Evolutionary conservation across 35 echinoderm and acorn worm species (phyloP).

Genomic region (Stichopus chloronotus): DNA sequence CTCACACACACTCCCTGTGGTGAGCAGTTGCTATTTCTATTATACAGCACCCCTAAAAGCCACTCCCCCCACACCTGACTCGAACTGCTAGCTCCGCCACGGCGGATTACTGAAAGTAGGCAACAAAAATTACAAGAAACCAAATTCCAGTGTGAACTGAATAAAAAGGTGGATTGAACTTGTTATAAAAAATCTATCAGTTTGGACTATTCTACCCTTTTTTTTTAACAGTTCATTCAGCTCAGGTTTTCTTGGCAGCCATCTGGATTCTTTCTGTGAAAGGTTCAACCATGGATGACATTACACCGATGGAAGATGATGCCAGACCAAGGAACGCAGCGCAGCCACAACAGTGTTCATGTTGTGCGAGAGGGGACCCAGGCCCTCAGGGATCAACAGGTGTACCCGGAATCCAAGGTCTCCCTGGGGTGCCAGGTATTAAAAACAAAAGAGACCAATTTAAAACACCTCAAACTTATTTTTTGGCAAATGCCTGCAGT

Average conservation of each 20-base stretch:
- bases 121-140: too few species aligned
- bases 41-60: too few species aligned
- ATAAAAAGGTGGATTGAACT: not conserved
- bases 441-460: too few species aligned
- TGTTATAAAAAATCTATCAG: not conserved
- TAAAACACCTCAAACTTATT: too few species aligned
- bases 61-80: too few species aligned
- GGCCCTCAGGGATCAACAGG: constrained; percentile 1
- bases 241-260: constrained; percentile 15
- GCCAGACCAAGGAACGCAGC: not conserved
- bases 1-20: too few species aligned
- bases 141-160: too few species aligned
- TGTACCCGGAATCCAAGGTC: constrained; percentile 11
- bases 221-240: not conserved
- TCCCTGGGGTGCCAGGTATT: constrained; percentile 37
- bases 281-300: constrained; percentile 9
- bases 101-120: too few species aligned
- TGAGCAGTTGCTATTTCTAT: too few species aligned
- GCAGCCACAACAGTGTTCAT: not conserved
- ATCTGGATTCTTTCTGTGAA: not conserved
- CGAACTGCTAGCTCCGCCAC: too few species aligned
- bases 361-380: constrained; percentile 35
- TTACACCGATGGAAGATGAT: not conserved
- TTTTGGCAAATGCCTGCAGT: too few species aligned
- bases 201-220: not conserved